Base-by-base conservation (phyloP, 1,140 invertebrate species). In the Galleria mellonella region DNA sequence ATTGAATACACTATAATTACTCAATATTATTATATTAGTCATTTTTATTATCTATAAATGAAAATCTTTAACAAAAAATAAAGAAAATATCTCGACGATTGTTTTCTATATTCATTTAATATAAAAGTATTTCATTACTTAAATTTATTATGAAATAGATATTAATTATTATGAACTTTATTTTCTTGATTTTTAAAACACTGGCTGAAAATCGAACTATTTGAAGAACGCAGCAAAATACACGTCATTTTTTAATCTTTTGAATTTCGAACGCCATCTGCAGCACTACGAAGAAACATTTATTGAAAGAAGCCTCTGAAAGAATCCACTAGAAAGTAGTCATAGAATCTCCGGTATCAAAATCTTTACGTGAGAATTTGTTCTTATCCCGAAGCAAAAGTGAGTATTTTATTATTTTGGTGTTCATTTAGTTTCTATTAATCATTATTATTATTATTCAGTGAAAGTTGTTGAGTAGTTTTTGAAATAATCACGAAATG, bases 301-400 rank as follows among this genome's bases (percentile, higher is more conserved):
- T 43, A 49, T 56, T 81, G 81, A 84, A 82, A 84, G 81, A 84
- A 84, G 76, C 81, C 69, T 72, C 60, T 84, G 81, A 77, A 84
- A 81, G 77, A 84, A 84, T 84, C 81, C 81, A 82, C 77, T 84
- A 71, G 81, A 84, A 79, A 82, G 72, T 81, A 84, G 75, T 70
- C 74, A 84, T n/a, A 84, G 76, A 76, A 81, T 82, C 77, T 81
- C 81, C 81, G 74, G 81, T 74, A 82, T 74, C 81, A 82, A 84
- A 84, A 82, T 84, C 81, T 74, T 82, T 77, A 70, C 71, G 81
- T 84, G 81, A 76, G 2, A 81, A 72, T 67, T 82, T 79, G 61
- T 78, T 81, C 75, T 27, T 70, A 65, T 64, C 62, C 56, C 64
- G 67, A 81, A 74, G 69, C 60, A 74, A 84, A 23, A 60, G 76